phyloP scores from a whole-genome alignment of 2,888 invertebrate genomes.

The Mayetiola destructor region DNA sequence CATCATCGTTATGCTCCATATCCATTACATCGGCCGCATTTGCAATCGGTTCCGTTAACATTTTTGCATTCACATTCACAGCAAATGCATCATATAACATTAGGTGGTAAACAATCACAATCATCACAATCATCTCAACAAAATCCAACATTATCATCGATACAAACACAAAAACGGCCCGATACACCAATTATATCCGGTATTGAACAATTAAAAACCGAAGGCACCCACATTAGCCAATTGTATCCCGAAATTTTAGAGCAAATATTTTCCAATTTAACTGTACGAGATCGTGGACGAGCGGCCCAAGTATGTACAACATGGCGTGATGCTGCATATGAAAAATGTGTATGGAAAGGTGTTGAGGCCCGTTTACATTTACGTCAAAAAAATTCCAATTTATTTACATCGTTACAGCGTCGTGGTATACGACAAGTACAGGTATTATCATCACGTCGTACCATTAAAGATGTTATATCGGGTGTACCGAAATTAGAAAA shows the following conservation, averaged over 20 bases:
- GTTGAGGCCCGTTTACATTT: constrained; percentile 85
- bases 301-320: constrained; percentile 79
- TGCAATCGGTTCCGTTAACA: constrained; percentile 25
- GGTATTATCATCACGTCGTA: constrained; percentile 69
- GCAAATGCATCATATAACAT: constrained; percentile 22
- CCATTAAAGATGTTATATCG: constrained; percentile 70
- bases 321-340: constrained; percentile 87
- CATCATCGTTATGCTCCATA: constrained; percentile 42
- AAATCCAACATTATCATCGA: constrained; percentile 14
- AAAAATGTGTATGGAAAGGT: constrained; percentile 85
- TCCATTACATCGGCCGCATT: constrained; percentile 51
- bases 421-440: constrained; percentile 81
- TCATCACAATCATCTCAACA: constrained; percentile 16
- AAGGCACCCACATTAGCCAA: constrained; percentile 64
- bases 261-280: constrained; percentile 78
- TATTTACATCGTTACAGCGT: constrained; percentile 72
- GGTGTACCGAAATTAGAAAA: constrained; percentile 76
- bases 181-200: constrained; percentile 21
- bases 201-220: constrained; percentile 37
- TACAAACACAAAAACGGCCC: constrained; percentile 22
- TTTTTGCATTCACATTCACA: constrained; percentile 20
- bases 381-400: constrained; percentile 62
- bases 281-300: constrained; percentile 75
- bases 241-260: constrained; percentile 86
- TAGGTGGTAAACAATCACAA: constrained; percentile 28